Conservation (phyloP, 2,888 invertebrate genomes). For the Blera fallax region DNA sequence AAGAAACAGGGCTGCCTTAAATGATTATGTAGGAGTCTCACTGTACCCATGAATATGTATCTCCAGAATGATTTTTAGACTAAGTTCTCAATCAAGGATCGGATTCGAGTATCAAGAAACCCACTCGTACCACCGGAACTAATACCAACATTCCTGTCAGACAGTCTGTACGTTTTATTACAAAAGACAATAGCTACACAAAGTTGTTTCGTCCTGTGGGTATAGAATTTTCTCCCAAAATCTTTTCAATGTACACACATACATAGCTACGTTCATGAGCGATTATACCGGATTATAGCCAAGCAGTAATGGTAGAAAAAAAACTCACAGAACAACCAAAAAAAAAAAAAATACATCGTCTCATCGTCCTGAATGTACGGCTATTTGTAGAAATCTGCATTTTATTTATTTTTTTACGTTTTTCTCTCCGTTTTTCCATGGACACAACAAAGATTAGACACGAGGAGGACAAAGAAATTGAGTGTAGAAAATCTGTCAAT, state of each 20-base stretch:
- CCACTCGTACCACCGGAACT: background rate
- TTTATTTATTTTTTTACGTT: background rate
- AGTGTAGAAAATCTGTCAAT: conserved; percentile 11
- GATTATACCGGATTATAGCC: conserved; percentile 22
- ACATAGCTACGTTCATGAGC: conserved; percentile 13
- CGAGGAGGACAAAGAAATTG: conserved; percentile 16
- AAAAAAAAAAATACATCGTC: background rate
- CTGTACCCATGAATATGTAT: no score
- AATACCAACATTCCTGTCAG: background rate
- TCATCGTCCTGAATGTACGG: background rate
- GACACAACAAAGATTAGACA: background rate
- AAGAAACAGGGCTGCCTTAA: no score
- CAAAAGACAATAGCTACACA: background rate
- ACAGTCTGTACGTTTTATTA: background rate
- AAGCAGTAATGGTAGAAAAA: background rate
- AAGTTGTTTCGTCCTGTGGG: background rate
- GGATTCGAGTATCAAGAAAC: no score
- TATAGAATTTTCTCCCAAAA: background rate
- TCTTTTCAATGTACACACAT: conserved; percentile 3
- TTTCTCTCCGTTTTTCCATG: background rate
- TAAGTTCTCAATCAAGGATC: no score
- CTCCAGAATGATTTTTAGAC: no score
- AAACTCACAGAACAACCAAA: background rate
- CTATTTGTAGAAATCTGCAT: conserved; percentile 3
- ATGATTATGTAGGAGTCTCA: no score